Conservation (phyloP, 1,140 invertebrate genomes). For the Drosophila willistoni region DNA sequence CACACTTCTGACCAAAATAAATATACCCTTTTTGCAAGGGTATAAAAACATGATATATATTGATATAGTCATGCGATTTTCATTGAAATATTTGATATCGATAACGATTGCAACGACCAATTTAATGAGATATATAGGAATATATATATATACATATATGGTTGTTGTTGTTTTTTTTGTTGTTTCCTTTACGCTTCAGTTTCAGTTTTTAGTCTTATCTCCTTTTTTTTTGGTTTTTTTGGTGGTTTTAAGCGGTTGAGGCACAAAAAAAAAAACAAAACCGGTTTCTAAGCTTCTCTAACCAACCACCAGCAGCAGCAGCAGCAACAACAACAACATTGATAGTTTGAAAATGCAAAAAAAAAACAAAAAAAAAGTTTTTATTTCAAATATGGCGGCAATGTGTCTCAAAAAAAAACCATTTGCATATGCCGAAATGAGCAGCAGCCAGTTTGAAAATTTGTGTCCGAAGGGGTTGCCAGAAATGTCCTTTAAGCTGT, state of each 20-base stretch:
- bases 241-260: neutral
- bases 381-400: conserved; percentile 72
- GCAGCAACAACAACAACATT: conserved; percentile 19
- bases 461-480: conserved; percentile 51
- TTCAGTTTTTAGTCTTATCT: neutral
- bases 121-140: neutral
- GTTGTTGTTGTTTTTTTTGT: conserved; percentile 19
- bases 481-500: conserved; percentile 50
- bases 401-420: conserved; percentile 22
- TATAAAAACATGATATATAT: no score
- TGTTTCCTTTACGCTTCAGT: no score
- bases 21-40: no score
- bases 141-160: no score
- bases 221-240: conserved; percentile 37
- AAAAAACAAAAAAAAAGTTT: conserved; percentile 34
- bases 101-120: no score
- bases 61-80: neutral
- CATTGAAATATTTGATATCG: neutral
- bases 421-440: conserved; percentile 77
- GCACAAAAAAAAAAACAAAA: no score
- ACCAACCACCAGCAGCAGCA: neutral
- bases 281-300: conserved; percentile 10
- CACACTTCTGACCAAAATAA: no score
- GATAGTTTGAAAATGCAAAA: conserved; percentile 33
- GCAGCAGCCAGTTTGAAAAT: conserved; percentile 41